Evolutionary conservation across 2,888 invertebrate species (phyloP), one percentile per base, ranked within the genome.

Genomic region (Sphaerolaimus hirsutus): DNA sequence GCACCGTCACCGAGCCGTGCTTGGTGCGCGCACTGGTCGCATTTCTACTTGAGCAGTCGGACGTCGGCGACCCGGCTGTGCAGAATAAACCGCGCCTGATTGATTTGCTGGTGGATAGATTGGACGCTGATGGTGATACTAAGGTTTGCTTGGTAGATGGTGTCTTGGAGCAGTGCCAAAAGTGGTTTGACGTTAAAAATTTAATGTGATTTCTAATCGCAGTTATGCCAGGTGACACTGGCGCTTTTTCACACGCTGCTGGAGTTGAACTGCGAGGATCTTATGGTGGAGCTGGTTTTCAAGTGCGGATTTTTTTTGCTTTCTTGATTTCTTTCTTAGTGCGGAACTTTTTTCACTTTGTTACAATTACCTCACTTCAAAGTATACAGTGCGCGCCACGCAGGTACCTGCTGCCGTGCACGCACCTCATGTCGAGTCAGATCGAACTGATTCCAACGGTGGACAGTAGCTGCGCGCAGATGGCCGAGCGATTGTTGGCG

Each of bases 241-340:
- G 78, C 83, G 0, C 68, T 93, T 14, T 81, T 93, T 66, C 80
- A 84, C 63, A 84, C 86, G 0, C 70, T 93, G 49, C 73, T 91
- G 45, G 79, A 81, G 57, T 69, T 91, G 50, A 81, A 87, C 66
- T 89, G 86, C 67, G 93, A 93, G 66, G 93, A 93, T 65, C 76
- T 91, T 41, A 82, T 93, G 81, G 69, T 86, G 56, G 84, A 87
- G 61, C 69, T 91, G 43, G 74, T 86, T 42, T 76, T 82, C 61
- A 68, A 62, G 68, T 69, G 58, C 60, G 61, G 48, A 2, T 21
- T n/a, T 32, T 10, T 14, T 46, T 32, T 23, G 10, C 10, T 27
- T 44, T 21, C 17, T 45, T 32, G 32, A 12, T 12, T 32, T 32
- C 32, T 10, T 12, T 12, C 32, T 17, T 44, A 21, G 12, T 38